Evolutionary conservation across 2,113 vertebrate genomes (phyloP).

Genomic region (Corythornis cristatus): DNA sequence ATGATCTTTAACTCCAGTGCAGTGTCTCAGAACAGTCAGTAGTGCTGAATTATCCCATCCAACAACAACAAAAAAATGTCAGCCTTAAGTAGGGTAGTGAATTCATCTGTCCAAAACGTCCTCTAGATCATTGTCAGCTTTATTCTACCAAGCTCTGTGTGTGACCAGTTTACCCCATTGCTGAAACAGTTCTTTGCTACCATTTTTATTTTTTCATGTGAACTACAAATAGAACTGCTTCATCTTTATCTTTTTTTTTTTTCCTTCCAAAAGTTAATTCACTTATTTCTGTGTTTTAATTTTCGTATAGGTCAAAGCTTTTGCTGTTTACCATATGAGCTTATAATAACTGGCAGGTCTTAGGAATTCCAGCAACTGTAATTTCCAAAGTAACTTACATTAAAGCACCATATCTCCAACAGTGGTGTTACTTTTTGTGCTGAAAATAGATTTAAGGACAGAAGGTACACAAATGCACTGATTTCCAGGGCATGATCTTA

Average conservation of each 20-base stretch:
- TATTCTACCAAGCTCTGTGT: not conserved
- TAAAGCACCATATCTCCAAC: not conserved
- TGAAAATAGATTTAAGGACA: not conserved
- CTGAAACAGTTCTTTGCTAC: not conserved
- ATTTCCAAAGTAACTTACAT: not conserved
- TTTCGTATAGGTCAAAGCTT: not conserved
- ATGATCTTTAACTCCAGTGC: not conserved
- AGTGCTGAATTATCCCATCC: not conserved
- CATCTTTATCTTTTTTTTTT: not conserved
- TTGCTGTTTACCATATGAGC: not conserved
- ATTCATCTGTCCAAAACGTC: not conserved
- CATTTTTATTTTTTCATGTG: not conserved
- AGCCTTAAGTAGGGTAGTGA: not conserved
- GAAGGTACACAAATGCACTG: not conserved
- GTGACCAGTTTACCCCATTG: not conserved
- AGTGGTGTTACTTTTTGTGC: accelerated
- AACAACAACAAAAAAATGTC: not conserved
- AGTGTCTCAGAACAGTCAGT: not conserved
- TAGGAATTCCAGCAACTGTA: not conserved
- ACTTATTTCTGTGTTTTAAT: not conserved
- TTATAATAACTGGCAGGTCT: not conserved
- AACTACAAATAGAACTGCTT: not conserved
- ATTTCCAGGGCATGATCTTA: not conserved
- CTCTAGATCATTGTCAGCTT: not conserved
- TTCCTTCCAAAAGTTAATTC: not conserved